phyloP scores from a whole-genome alignment of 2,888 invertebrate species.

The Diarsia rubi region DNA sequence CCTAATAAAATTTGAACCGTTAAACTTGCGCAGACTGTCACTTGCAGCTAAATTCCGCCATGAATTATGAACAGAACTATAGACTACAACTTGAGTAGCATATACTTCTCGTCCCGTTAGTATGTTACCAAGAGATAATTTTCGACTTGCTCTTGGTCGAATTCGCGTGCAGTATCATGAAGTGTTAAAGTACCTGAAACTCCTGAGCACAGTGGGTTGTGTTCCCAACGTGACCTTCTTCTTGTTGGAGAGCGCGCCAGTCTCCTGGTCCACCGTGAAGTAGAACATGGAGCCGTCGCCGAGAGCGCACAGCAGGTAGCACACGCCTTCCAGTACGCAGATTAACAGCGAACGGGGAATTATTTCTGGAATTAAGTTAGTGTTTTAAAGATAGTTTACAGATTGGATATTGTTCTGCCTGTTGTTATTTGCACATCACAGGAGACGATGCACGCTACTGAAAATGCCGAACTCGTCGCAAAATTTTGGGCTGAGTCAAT shows the following conservation, averaged over 20 bases:
- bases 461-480: too few species aligned
- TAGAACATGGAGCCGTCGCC: conserved; percentile 99
- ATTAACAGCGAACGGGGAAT: conserved; percentile 98
- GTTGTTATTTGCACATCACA: too few species aligned
- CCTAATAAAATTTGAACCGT: background rate
- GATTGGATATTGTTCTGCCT: too few species aligned
- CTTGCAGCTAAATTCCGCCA: background rate
- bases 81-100: background rate
- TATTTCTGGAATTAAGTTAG: conserved; percentile 93
- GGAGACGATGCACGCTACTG: too few species aligned
- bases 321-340: conserved; percentile 97
- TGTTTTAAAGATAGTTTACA: background rate
- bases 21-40: background rate
- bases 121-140: background rate
- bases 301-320: conserved; percentile 97
- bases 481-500: too few species aligned
- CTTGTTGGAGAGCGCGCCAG: conserved; percentile 95
- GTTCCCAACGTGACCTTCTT: conserved; percentile 99
- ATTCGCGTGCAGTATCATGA: background rate
- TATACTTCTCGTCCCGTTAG: background rate
- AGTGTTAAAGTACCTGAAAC: conserved; percentile 91
- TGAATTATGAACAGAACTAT: background rate
- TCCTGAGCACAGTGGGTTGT: conserved; percentile 97
- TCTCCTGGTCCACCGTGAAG: conserved; percentile 95
- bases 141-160: background rate